A percentile compares a stretch with the other conserved stretches of the same genome.
Evolutionary conservation across 2,113 vertebrate genomes (phyloP).

Genomic region (Thamnophis sirtalis): DNA sequence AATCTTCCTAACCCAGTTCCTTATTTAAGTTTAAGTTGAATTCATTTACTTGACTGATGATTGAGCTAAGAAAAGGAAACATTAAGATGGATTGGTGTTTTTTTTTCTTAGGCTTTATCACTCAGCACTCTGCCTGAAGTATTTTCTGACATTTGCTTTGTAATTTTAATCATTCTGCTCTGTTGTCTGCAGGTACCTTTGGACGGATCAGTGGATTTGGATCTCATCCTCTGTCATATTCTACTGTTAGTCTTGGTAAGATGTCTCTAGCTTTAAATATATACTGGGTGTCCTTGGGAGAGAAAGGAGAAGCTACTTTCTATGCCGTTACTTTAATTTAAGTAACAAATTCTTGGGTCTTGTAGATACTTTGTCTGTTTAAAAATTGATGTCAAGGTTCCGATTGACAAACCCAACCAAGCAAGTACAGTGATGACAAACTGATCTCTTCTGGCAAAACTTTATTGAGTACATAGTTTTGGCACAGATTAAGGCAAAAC

Average conservation of each 20-base stretch:
- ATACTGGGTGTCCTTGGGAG: not conserved
- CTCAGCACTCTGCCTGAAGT: not conserved
- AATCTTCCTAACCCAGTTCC: not conserved
- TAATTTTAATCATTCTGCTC: not conserved
- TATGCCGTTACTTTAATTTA: not conserved
- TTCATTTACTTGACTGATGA: not conserved
- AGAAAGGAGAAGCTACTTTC: not conserved
- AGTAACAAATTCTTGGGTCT: not conserved
- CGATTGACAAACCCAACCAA: too few relatives aligned
- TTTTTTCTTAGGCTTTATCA: not conserved
- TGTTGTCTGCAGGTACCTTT: conserved; percentile 54
- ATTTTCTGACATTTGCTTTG: not conserved
- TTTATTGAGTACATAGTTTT: too few relatives aligned
- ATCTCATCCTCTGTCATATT: conserved; percentile 56
- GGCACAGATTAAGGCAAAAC: too few relatives aligned
- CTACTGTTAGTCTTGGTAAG: conserved; percentile 59
- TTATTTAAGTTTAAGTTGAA: not conserved
- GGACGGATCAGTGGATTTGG: conserved; percentile 60
- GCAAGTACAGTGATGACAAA: too few relatives aligned
- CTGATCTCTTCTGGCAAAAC: too few relatives aligned
- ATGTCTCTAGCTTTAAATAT: not conserved
- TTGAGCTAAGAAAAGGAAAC: not conserved
- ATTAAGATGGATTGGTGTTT: not conserved
- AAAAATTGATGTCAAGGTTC: not conserved
- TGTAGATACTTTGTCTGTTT: not conserved